Evolutionary conservation across 92 coral and sea anemone species (phyloP), one percentile per base, ranked within the genome.

Genomic region (Chrysogorgia sp.): DNA sequence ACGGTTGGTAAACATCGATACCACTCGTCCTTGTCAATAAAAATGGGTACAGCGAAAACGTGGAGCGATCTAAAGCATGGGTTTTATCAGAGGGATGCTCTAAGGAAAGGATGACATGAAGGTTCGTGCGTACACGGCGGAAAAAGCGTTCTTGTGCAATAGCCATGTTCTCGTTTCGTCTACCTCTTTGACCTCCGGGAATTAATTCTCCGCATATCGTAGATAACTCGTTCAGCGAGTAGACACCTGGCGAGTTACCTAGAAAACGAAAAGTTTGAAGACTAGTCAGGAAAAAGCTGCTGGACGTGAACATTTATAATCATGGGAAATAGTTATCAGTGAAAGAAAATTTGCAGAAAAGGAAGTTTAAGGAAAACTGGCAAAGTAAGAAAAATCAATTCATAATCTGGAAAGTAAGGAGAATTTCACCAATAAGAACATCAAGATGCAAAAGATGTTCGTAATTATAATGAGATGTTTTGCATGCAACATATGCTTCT

Each of bases 171-270:
- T 89, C 97, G 31, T 85, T 88, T 30, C 96, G 85, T 25, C 92
- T 84, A 3, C 97, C 97, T 14, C 90, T 91, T 53, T 89, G 91
- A 30, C 92, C 94, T 0, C 97, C 97, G 31, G 99, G 97, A 17
- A 96, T 90, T 29, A 96, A 93, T 63, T 96, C 94, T 45, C 81
- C 88, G 32, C 97, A 89, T 28, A 96, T 90, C 85, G 92, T 83
- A 32, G 77, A 58, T 62, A 96, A 59, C 72, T 96, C 99, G 49
- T 87, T 87, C 34, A 66, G 63, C 25, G 97, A 87, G 64, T 87
- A 96, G 17, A 96, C 83, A 17, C 96, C 99, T 0, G 97, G 96
- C 29, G 96, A 96, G 23, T 93, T 89, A 30, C 99, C 99, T 96
- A 58, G 5, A 28, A n/a, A n/a, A n/a, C n/a, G n/a, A n/a, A n/a